Evolutionary conservation across 2,113 vertebrate species (phyloP), one percentile per base, ranked within the genome.

Genomic region (Chrysemys picta): DNA sequence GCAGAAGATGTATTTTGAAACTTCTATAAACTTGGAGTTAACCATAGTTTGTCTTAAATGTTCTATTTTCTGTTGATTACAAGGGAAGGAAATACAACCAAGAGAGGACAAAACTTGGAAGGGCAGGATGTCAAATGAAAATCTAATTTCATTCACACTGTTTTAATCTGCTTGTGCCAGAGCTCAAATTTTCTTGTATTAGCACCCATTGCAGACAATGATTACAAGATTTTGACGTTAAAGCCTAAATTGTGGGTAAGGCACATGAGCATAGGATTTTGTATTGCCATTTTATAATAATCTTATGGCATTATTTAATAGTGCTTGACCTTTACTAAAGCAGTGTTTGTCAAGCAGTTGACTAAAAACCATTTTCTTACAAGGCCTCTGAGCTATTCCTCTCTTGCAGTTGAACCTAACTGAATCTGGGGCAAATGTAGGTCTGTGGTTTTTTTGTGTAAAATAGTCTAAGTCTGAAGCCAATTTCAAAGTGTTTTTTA

Each of bases 401-500:
- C 2, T 85, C 49, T 85, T 90, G n/a, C 47, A 50, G n/a, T 0
- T 0, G 31, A 83, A 25, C 17, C 56, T 84, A 21, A 25, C 53
- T 42, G 21, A 91, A 12, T 81, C 14, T 52, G 7, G 9, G 59
- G 27, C 45, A 90, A 47, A 85, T 65, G 31, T 91, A 22, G 2
- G 21, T 13, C 53, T 72, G 35, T 45, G 72, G 21, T 29, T 87
- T 85, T 22, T 2, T 17, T 69, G 17, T 80, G 3, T 56, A 31
- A 82, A 19, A 1, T 62, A 5, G 1, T 72, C 89, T 78, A 45
- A 52, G 8, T 42, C 90, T 89, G 19, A 87, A 83, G 80, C 65
- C 31, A 65, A 89, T 85, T 16, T 0, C 0, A 31, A 1, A 50
- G 5, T 65, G 22, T 13, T 12, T 76, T 25, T 42, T 75, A 75